Percentiles rank a stretch among this genome's conserved stretches.
These are phyloP conservation scores for Heptranchias perlo DNA, from an alignment of 2,113 vertebrate species.

Conservation along the genomic window DNA sequence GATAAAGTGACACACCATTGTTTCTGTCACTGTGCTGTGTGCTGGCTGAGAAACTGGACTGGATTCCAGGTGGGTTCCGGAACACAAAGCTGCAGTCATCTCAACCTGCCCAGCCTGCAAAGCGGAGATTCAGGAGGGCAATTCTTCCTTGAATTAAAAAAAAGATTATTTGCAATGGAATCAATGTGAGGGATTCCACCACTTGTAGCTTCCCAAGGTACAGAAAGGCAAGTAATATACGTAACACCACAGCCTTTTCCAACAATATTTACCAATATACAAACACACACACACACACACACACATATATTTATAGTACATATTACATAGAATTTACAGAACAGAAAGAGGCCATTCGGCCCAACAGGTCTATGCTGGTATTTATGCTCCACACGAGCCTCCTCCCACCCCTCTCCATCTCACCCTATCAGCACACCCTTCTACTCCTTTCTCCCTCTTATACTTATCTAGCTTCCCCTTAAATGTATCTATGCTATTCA, in stretches of 20 bases:
- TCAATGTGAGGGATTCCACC: not conserved
- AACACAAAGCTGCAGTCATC: not conserved
- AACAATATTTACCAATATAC: not conserved
- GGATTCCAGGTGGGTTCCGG: not conserved
- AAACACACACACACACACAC: no score
- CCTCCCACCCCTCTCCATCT: not conserved
- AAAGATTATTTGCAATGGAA: not conserved
- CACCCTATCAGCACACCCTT: not conserved
- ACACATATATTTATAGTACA: not conserved
- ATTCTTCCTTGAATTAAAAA: not conserved
- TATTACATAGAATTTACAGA: not conserved
- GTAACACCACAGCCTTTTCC: not conserved
- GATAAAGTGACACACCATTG: not conserved
- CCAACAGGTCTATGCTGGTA: not conserved
- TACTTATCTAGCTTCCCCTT: not conserved
- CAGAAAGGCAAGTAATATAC: not conserved
- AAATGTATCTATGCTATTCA: not conserved
- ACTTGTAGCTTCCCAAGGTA: not conserved
- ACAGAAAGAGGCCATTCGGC: not conserved
- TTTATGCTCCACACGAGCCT: not conserved
- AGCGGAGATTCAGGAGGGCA: not conserved
- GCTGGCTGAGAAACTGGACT: no score
- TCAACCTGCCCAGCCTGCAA: not conserved
- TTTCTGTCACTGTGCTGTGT: not conserved
- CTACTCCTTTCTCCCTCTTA: not conserved